Conservation (phyloP, 2,113 vertebrate species). For the Piprites chloris region DNA sequence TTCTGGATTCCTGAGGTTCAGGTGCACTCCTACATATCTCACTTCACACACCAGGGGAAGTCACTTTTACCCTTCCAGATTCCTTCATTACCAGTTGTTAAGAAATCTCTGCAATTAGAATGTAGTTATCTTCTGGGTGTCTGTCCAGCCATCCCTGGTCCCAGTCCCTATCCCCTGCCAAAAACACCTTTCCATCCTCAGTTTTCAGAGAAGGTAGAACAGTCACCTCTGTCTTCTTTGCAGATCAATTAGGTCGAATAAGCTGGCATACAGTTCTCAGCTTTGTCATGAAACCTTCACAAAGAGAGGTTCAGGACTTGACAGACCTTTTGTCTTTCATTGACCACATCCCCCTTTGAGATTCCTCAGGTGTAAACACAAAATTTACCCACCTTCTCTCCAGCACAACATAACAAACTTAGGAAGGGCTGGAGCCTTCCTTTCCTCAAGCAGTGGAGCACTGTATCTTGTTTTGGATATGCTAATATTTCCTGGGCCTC, state of each 20-base stretch:
- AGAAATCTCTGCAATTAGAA: not conserved
- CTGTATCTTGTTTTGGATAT: not conserved
- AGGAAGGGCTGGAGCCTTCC: not conserved
- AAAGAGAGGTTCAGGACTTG: not conserved
- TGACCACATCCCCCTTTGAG: not conserved
- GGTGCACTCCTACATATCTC: not conserved
- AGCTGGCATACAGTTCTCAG: not conserved
- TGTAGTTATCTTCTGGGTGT: not conserved
- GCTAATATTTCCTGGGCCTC: not conserved
- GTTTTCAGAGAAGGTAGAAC: not conserved
- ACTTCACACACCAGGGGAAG: not conserved
- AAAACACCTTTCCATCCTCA: not conserved
- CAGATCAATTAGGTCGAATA: not conserved
- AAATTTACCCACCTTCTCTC: not conserved
- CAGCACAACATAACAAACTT: not conserved
- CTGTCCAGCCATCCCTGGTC: not conserved
- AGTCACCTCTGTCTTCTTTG: not conserved
- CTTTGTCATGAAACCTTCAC: not conserved
- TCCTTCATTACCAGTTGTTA: not conserved
- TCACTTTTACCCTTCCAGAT: not conserved
- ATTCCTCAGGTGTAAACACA: not conserved
- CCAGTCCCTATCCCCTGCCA: accelerated
- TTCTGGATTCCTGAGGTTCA: not conserved
- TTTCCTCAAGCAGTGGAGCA: not conserved
- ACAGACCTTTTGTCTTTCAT: not conserved